Base-by-base conservation (phyloP, 2,797 vertebrate genomes). In the Pseudochirops cupreus region DNA sequence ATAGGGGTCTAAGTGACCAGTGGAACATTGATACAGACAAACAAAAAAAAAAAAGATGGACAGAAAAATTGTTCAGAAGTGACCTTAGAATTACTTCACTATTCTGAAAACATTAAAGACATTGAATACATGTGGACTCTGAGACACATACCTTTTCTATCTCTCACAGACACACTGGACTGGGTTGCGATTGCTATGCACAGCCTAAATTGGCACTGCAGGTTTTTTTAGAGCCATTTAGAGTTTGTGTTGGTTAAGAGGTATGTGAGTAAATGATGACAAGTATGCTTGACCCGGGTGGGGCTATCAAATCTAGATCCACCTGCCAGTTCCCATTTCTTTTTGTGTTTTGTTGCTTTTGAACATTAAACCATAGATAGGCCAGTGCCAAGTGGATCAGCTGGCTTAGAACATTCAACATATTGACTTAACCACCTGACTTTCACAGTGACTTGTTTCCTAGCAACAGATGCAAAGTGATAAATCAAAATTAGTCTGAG, bases 21-120 rank as follows among this genome's bases (percentile, higher is more conserved):
- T 98, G 97, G 98, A 98, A 98, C 93, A 98, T 98, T 98, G 98
- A 96, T 98, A 97, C 97, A 98, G 98, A 98, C 98, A 98, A 97
- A 96, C 91, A 96, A 91, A 93, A 91, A 96, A 91, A 96, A 98
- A 98, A 97, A 98, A 97, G 21, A 56, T 0, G 98, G 98, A 98
- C 98, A 98, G 98, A 98, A 97, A 98, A 10, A 91, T 98, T 99
- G 98, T 98, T 98, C 98, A 98, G 98, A 99, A 99, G 99, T 99
- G 99, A 99, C 99, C 99, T 99, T 99, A 99, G 98, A 99, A 98
- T 99, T 99, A 98, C 98, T 99, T 98, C 98, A 98, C 97, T 96
- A 59, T 98, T 98, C 98, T 97, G 94, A 98, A 98, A 97, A 98
- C 97, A 96, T 97, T 97, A 96, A 98, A 98, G 58, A 98, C 97